These are phyloP conservation scores for Uloborus diversus DNA, from an alignment of 1,140 invertebrate genomes.

Conservation along the genomic window DNA sequence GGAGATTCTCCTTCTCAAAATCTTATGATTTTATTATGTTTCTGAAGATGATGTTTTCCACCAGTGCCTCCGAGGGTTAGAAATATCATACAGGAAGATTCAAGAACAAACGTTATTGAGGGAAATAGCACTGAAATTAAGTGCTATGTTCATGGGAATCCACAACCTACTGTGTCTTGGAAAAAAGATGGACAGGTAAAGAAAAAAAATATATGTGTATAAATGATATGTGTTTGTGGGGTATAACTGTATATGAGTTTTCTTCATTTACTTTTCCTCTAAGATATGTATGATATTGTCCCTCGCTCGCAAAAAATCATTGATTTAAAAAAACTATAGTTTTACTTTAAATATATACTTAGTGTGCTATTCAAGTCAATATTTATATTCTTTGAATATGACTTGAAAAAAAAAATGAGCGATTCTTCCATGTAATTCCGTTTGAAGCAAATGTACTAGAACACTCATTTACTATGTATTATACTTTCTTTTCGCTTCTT, in stretches of 20 bases:
- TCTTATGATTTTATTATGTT: conserved; percentile 55
- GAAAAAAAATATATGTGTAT: too few relatives aligned
- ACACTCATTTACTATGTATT: too few relatives aligned
- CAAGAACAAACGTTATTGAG: background rate
- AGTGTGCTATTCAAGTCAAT: background rate
- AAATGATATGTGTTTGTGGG: too few relatives aligned
- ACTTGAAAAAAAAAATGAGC: background rate
- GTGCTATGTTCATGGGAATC: conserved; percentile 55
- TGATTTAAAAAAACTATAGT: background rate
- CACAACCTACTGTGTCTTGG: conserved; percentile 56
- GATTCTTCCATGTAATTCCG: background rate
- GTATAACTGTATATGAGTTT: too few relatives aligned
- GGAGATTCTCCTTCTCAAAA: conserved; percentile 41
- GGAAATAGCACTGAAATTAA: conserved; percentile 45
- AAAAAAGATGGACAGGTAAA: conserved; percentile 51
- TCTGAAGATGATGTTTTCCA: conserved; percentile 56
- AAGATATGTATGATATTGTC: too few relatives aligned
- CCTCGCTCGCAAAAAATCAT: too few relatives aligned
- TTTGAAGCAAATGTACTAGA: too few relatives aligned
- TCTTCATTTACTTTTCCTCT: too few relatives aligned
- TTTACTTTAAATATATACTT: too few relatives aligned
- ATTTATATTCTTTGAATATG: background rate
- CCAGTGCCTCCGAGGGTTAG: conserved; percentile 52
- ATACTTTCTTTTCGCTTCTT: too few relatives aligned
- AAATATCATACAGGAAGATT: conserved; percentile 35